Percentiles rank a stretch among this genome's conserved stretches.
Evolutionary conservation across 37 sponge, comb jelly and placozoan species (phyloP).

Genomic region (Ephydatia muelleri): DNA sequence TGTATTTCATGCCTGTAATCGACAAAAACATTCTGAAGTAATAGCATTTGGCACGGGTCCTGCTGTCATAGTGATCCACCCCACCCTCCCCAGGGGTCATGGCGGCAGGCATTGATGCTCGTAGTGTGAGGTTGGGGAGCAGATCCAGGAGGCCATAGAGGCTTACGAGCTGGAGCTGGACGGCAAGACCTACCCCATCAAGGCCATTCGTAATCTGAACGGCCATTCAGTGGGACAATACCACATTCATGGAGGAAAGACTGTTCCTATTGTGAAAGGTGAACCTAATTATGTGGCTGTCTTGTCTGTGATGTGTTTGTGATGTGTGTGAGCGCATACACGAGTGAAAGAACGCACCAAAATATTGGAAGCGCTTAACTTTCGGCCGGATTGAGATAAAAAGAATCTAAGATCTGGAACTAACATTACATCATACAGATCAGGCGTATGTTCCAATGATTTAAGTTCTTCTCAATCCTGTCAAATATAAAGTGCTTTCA

Average conservation of each 20-base stretch:
- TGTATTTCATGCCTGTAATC: no score
- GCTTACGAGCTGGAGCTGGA: conserved; percentile 96
- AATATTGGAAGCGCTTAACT: no score
- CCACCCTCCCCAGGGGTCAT: conserved; percentile 55
- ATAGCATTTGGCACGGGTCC: no score
- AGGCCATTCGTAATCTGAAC: conserved; percentile 75
- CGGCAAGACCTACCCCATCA: conserved; percentile 84
- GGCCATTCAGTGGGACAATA: conserved; percentile 88
- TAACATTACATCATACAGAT: no score
- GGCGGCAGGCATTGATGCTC: conserved; percentile 92
- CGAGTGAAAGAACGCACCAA: no score
- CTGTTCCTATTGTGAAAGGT: conserved; percentile 97
- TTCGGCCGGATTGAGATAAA: no score
- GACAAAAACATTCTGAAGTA: no score
- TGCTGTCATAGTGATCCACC: neutral
- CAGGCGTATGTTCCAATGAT: no score
- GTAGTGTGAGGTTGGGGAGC: conserved; percentile 94
- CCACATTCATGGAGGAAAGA: conserved; percentile 96
- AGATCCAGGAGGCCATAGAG: conserved; percentile 99
- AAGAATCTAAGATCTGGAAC: no score
- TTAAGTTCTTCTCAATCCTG: no score
- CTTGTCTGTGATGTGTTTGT: neutral
- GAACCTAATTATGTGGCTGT: neutral
- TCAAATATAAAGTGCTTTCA: no score
- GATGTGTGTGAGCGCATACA: no score